Evolutionary conservation across 2,888 invertebrate species (phyloP).

Genomic region (Callosobruchus maculatus): DNA sequence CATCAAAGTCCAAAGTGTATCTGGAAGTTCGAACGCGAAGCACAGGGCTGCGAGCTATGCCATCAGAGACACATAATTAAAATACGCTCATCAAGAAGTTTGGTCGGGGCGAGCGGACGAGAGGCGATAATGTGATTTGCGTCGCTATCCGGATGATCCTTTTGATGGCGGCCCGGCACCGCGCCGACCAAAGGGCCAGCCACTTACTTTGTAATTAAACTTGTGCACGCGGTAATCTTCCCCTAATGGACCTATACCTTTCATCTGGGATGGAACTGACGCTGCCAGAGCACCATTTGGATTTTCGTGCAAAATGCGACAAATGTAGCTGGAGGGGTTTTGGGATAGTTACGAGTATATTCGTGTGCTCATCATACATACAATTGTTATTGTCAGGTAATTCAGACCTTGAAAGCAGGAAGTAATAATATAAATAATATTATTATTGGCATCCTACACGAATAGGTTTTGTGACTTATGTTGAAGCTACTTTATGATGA

Average conservation of each 20-base stretch:
- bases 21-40: background rate
- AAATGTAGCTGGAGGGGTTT: conserved; percentile 13
- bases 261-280: conserved; percentile 4
- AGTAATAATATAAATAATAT: too few relatives aligned
- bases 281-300: conserved; percentile 30
- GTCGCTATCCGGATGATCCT: background rate
- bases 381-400: too few relatives aligned
- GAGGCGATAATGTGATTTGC: background rate
- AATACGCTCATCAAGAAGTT: background rate
- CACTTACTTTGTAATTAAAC: conserved; percentile 2
- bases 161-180: background rate
- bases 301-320: conserved; percentile 15
- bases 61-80: background rate
- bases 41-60: background rate
- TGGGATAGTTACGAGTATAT: background rate
- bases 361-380: too few relatives aligned
- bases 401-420: too few relatives aligned
- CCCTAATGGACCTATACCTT: conserved; percentile 11
- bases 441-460: too few relatives aligned
- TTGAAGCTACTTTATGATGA: too few relatives aligned
- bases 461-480: too few relatives aligned
- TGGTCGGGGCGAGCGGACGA: background rate
- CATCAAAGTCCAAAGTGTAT: too few relatives aligned
- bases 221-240: conserved; percentile 6
- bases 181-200: conserved; percentile 1